A percentile compares a stretch with the other conserved stretches of the same genome.
Evolutionary conservation across 2,113 vertebrate genomes (phyloP).

Genomic region (Gambusia holbrooki): DNA sequence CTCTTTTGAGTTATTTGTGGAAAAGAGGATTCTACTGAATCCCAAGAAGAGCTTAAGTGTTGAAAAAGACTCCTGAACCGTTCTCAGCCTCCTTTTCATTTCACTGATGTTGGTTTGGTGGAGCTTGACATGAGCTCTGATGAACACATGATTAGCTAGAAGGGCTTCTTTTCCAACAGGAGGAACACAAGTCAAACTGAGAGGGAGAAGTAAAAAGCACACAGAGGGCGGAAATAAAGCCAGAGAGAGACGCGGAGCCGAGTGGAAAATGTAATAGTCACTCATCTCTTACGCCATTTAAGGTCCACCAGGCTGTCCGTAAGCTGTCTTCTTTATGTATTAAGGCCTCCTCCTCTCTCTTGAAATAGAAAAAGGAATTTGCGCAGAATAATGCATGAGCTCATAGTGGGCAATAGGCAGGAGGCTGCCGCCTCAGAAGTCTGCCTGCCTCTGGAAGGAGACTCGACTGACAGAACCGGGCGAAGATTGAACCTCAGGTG

Average conservation of each 20-base stretch:
- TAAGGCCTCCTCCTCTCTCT: slow-evolving; percentile 35
- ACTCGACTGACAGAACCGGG: slow-evolving; percentile 50
- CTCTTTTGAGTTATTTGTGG: slow-evolving; percentile 34
- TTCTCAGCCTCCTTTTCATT: slow-evolving; percentile 31
- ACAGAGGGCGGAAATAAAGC: neutral
- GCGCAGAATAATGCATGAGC: slow-evolving; percentile 69
- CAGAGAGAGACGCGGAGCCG: neutral
- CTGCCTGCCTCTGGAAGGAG: slow-evolving; percentile 18
- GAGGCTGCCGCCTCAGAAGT: slow-evolving; percentile 54
- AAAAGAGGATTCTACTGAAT: slow-evolving; percentile 28
- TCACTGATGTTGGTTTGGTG: slow-evolving; percentile 32
- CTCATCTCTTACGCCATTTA: slow-evolving; percentile 36
- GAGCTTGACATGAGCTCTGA: slow-evolving; percentile 43
- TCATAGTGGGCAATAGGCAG: slow-evolving; percentile 42
- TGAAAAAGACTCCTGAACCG: slow-evolving; percentile 41
- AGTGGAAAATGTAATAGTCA: slow-evolving; percentile 24
- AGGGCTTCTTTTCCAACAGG: slow-evolving; percentile 40
- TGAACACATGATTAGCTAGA: slow-evolving; percentile 53
- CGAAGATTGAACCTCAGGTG: slow-evolving; percentile 57
- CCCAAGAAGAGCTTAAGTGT: slow-evolving; percentile 27
- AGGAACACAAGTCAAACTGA: slow-evolving; percentile 19
- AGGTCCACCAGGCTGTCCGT: slow-evolving; percentile 33
- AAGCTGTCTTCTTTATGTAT: slow-evolving; percentile 36
- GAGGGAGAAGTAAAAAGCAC: slow-evolving; percentile 3
- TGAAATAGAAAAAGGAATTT: slow-evolving; percentile 45